Percentiles rank a stretch among this genome's conserved stretches.
Conservation (phyloP, 2,888 invertebrate species). For the Eilema griseolum region DNA sequence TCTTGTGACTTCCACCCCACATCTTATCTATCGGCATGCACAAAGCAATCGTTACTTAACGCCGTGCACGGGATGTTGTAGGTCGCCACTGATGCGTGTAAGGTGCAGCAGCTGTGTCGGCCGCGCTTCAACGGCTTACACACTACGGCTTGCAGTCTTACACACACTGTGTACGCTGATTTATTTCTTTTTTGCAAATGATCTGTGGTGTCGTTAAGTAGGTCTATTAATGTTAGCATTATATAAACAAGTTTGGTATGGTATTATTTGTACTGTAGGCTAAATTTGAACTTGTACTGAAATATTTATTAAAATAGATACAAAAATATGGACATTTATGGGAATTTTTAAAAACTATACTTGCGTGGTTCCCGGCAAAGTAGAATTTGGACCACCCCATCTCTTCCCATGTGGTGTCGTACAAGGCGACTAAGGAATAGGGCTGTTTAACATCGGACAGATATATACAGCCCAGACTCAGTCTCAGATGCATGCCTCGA, state of each 20-base stretch:
- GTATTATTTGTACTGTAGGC: neutral
- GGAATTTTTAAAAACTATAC: too few relatives aligned
- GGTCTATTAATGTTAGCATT: constrained; percentile 28
- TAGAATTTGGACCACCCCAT: too few relatives aligned
- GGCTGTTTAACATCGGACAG: too few relatives aligned
- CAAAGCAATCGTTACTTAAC: constrained; percentile 82
- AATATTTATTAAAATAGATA: neutral
- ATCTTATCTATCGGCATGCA: constrained; percentile 80
- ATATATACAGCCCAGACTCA: too few relatives aligned
- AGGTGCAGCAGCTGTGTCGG: constrained; percentile 77
- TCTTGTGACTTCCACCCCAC: constrained; percentile 46
- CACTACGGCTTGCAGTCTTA: constrained; percentile 22
- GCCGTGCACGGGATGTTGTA: constrained; percentile 73
- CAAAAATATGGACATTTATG: neutral
- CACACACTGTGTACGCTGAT: constrained; percentile 42
- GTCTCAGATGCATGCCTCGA: too few relatives aligned
- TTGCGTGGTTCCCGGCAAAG: too few relatives aligned
- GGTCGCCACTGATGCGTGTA: constrained; percentile 81
- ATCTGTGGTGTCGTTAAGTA: constrained; percentile 17
- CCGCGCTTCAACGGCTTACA: constrained; percentile 29
- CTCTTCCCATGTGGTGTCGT: too few relatives aligned
- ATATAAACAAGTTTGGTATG: constrained; percentile 29
- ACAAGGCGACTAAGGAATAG: too few relatives aligned
- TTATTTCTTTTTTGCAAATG: constrained; percentile 54
- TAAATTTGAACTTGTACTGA: neutral